Base-by-base conservation (phyloP, 2,113 vertebrate species). In the Ramphastos sulfuratus region DNA sequence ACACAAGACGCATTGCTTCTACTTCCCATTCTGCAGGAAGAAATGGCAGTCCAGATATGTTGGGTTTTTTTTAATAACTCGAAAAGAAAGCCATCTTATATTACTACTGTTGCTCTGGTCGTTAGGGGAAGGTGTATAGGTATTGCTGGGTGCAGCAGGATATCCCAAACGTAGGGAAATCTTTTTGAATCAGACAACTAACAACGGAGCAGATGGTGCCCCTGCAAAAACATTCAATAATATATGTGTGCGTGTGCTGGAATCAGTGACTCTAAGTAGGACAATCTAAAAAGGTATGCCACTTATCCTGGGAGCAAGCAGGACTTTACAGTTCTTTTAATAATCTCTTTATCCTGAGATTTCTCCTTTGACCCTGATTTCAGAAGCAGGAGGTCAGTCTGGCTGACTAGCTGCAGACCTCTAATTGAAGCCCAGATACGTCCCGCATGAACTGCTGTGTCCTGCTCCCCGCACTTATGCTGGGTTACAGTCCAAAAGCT, bases 231-330 rank as follows among this genome's bases (percentile, higher is more conserved):
- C 87, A 82, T 85, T 94, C 90, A 81, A 23, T 94, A 94, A 89
- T 94, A 90, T 79, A 92, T 42, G 73, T 72, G 91, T 92, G 87
- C 50, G 39, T 94, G 94, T 50, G 1, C 72, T 21, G 77, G 93
- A 70, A 94, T 91, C 69, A 0, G 87, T 95, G 93, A 88, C 88
- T 94, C 93, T 94, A 96, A 96, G 94, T 95, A 96, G 96, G 90
- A 95, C 93, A 94, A 15, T 94, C 96, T 96, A 96, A 95, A 96
- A 96, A 96, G 91, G 90, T 96, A 94, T 82, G 94, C 90, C 94
- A 94, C 95, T 96, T 94, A 94, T 96, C 96, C 95, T 27, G 33
- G 37, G 73, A 82, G 39, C 92, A 91, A 93, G 94, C 37, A 92
- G 90, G 94, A 96, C 94, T 97, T 97, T 95, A 44, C 44, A 88